These are phyloP conservation scores for Sciaenops ocellatus DNA, from an alignment of 2,797 vertebrate genomes.

Conservation along the genomic window DNA sequence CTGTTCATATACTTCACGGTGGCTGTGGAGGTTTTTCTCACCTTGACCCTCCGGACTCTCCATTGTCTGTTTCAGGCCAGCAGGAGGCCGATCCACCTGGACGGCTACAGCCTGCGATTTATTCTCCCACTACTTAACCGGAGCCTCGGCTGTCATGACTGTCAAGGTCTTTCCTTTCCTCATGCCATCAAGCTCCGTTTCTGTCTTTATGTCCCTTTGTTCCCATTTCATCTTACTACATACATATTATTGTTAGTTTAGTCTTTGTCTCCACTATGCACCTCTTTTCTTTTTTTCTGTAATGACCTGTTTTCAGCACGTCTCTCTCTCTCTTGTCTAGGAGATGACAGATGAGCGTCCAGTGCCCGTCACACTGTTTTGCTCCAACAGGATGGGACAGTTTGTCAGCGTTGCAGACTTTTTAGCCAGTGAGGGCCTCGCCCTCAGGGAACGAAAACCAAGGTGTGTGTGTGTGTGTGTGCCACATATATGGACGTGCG, in stretches of 20 bases:
- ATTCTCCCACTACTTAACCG: slow-evolving; percentile 87
- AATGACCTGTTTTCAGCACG: not conserved
- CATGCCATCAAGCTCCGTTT: not conserved
- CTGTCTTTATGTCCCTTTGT: not conserved
- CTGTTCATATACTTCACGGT: not conserved
- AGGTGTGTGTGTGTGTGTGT: slow-evolving; percentile 45
- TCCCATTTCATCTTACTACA: not conserved
- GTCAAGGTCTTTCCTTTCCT: slow-evolving; percentile 83
- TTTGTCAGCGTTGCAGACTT: slow-evolving; percentile 89
- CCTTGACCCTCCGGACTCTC: not conserved
- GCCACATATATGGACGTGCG: not conserved
- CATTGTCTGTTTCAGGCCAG: slow-evolving; percentile 83
- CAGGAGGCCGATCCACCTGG: slow-evolving; percentile 91
- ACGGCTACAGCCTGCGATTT: slow-evolving; percentile 93
- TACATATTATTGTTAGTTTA: not conserved
- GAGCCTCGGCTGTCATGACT: slow-evolving; percentile 84
- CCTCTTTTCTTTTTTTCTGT: not conserved
- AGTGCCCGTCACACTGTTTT: slow-evolving; percentile 87
- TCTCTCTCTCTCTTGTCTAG: slow-evolving; percentile 69
- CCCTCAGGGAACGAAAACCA: slow-evolving; percentile 88
- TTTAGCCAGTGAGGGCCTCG: slow-evolving; percentile 91
- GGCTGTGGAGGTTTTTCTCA: not conserved
- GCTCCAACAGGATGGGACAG: slow-evolving; percentile 83
- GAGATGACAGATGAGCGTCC: slow-evolving; percentile 79
- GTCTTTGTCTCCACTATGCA: not conserved